Conservation (phyloP, 2,888 invertebrate genomes). For the Lepidocyrtinus sp. region DNA sequence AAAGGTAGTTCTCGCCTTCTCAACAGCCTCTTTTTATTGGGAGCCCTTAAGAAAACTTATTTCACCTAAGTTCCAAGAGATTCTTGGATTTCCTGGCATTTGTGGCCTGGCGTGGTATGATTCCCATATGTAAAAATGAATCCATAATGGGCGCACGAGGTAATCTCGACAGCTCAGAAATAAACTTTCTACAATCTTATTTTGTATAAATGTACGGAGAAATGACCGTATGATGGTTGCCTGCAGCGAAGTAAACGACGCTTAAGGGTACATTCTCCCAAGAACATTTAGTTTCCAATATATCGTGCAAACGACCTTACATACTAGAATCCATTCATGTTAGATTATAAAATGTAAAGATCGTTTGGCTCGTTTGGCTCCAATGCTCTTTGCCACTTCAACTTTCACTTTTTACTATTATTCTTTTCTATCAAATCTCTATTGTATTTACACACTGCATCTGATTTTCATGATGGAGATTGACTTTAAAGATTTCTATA, state of each 20-base stretch:
- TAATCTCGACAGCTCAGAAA: too few species aligned
- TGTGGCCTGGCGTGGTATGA: too few species aligned
- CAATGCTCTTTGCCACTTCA: slow-evolving; percentile 25
- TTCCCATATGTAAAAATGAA: slow-evolving; percentile 19
- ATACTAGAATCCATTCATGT: slow-evolving; percentile 1
- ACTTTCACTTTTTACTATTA: slow-evolving; percentile 7
- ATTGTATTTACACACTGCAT: slow-evolving; percentile 7
- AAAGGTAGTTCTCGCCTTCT: slow-evolving; percentile 16
- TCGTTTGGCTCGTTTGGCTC: not conserved
- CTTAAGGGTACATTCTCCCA: slow-evolving; percentile 26
- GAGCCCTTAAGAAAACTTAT: not conserved
- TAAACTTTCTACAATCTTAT: not conserved
- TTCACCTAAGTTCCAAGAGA: not conserved
- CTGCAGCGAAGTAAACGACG: slow-evolving; percentile 34
- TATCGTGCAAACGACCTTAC: not conserved
- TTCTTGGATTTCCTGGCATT: not conserved
- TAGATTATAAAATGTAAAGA: not conserved
- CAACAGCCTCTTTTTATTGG: slow-evolving; percentile 8
- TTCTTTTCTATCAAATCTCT: slow-evolving; percentile 5
- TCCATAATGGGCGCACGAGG: not conserved
- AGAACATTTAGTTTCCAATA: slow-evolving; percentile 18
- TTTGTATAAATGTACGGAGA: slow-evolving; percentile 4
- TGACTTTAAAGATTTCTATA: too few species aligned
- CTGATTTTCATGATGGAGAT: slow-evolving; percentile 7
- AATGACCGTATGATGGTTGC: slow-evolving; percentile 43